phyloP scores from a whole-genome alignment of 2,797 vertebrate genomes.

The Ptychadena robeensis region DNA sequence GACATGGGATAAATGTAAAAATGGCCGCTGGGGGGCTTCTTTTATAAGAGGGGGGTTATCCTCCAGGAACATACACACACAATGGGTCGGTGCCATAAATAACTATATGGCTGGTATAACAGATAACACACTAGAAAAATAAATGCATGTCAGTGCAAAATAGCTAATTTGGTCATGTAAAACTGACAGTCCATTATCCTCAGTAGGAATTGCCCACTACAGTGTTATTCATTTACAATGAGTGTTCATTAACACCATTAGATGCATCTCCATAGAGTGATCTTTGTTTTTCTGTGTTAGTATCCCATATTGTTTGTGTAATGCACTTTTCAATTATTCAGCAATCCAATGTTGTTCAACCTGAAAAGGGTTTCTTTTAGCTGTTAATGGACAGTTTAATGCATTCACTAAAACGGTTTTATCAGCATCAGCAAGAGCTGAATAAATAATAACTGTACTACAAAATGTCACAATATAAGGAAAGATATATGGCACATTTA shows the following conservation, averaged over 20 bases:
- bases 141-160: background rate
- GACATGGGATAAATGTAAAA: too few relatives aligned
- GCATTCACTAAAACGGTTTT: slow-evolving; percentile 14
- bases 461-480: background rate
- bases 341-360: slow-evolving; percentile 1
- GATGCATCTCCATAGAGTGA: background rate
- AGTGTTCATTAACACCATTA: background rate
- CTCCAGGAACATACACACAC: too few relatives aligned
- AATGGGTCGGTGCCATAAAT: too few relatives aligned
- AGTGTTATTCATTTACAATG: background rate
- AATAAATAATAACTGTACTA: slow-evolving; percentile 41
- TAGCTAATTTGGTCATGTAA: background rate
- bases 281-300: slow-evolving; percentile 10
- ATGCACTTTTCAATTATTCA: slow-evolving; percentile 41
- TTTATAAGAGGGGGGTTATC: too few relatives aligned
- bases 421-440: slow-evolving; percentile 27
- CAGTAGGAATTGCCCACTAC: background rate
- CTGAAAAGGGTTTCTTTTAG: background rate
- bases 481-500: background rate
- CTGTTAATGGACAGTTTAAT: slow-evolving; percentile 28
- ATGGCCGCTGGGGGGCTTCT: too few relatives aligned
- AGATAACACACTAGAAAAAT: background rate
- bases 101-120: too few relatives aligned
- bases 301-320: slow-evolving; percentile 13
- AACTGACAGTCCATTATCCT: background rate